Conservation (phyloP, 2,113 vertebrate genomes). For the Saccopteryx bilineata region DNA sequence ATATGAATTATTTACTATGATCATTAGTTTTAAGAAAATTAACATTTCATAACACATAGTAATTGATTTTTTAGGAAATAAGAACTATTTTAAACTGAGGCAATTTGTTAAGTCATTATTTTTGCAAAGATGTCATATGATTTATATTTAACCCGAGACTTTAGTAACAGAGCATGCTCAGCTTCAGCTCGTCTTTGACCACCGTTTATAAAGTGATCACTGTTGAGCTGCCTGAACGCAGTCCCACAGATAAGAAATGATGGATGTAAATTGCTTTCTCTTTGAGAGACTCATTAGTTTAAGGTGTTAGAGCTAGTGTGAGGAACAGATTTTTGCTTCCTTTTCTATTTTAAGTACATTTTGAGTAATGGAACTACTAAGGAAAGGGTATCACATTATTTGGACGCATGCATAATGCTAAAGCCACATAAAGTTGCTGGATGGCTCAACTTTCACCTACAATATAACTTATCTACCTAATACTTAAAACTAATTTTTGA, state of each 20-base stretch:
- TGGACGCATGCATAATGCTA: not conserved
- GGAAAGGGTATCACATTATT: not conserved
- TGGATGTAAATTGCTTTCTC: conserved; percentile 75
- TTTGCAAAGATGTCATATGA: not conserved
- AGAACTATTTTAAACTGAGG: conserved; percentile 44
- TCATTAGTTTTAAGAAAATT: conserved; percentile 10
- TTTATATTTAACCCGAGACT: not conserved
- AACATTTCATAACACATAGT: not conserved
- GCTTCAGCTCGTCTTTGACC: conserved; percentile 78
- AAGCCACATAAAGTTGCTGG: not conserved
- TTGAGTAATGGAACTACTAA: conserved; percentile 66
- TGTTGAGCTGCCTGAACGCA: conserved; percentile 33
- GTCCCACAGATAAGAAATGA: conserved; percentile 84
- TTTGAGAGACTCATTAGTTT: conserved; percentile 80
- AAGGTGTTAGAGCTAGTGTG: conserved; percentile 46
- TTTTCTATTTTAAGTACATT: conserved; percentile 45
- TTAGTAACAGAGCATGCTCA: not conserved
- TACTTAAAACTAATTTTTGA: not conserved
- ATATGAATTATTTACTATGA: not conserved
- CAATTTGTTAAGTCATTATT: not conserved
- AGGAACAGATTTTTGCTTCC: conserved; percentile 27
- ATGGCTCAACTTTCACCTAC: not conserved
- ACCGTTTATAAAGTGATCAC: conserved; percentile 36
- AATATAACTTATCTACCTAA: not conserved
- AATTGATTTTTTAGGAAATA: not conserved